Evolutionary conservation across 2,797 vertebrate species (phyloP).

Genomic region (Mormyrops attenuatus): DNA sequence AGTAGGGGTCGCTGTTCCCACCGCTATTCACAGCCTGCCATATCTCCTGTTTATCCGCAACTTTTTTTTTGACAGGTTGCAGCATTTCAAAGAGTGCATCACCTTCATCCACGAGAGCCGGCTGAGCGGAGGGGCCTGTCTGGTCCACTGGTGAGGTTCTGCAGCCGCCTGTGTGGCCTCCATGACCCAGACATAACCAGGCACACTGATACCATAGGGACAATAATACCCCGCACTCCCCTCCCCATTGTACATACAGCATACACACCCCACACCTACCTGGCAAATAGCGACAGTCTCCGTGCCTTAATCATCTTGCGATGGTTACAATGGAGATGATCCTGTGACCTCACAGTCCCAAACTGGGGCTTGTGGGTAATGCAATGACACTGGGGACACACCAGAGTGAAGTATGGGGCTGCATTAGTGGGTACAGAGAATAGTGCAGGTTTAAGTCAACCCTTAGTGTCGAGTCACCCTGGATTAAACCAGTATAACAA

Average conservation of each 20-base stretch:
- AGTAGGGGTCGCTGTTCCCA: neutral
- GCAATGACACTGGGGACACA: neutral
- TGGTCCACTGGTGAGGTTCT: conserved; percentile 76
- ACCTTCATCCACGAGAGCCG: conserved; percentile 79
- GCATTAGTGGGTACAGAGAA: neutral
- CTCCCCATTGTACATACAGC: neutral
- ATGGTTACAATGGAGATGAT: neutral
- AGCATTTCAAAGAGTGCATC: conserved; percentile 83
- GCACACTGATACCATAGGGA: neutral
- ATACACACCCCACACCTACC: neutral
- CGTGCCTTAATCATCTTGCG: neutral
- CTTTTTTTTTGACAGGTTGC: conserved; percentile 56
- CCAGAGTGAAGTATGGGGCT: neutral
- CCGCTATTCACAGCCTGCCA: neutral
- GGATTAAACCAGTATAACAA: neutral
- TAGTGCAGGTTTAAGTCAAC: neutral
- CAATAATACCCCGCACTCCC: neutral
- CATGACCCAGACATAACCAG: neutral
- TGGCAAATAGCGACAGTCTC: neutral
- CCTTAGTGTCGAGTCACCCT: neutral
- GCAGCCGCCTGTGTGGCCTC: neutral
- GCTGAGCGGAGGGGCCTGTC: conserved; percentile 72
- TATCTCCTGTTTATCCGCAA: neutral
- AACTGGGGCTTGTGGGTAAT: neutral
- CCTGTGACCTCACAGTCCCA: neutral